These are phyloP conservation scores for Acrocephalus arundinaceus DNA, from an alignment of 2,113 vertebrate species.

Conservation along the genomic window DNA sequence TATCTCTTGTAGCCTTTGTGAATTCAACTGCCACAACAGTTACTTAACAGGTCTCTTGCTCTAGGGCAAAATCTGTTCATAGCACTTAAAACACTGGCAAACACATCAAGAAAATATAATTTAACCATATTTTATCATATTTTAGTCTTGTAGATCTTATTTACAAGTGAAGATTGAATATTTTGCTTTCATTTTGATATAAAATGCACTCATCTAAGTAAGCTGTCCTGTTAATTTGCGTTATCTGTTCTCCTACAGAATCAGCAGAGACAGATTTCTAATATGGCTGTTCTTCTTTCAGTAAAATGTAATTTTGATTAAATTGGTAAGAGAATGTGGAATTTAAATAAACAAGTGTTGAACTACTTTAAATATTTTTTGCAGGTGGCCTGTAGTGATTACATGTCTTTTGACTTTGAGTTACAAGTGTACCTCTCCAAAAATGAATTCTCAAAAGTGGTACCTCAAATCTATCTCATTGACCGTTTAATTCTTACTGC, in stretches of 20 bases:
- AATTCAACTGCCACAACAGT: neutral
- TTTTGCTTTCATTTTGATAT: neutral
- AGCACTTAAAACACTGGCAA: neutral
- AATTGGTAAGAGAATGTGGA: neutral
- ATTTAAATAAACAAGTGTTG: neutral
- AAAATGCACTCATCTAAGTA: neutral
- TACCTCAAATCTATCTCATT: neutral
- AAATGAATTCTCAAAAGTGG: neutral
- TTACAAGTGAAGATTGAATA: neutral
- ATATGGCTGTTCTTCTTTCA: neutral
- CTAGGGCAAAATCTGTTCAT: neutral
- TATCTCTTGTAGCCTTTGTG: neutral
- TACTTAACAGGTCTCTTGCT: neutral
- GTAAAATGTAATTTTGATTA: neutral
- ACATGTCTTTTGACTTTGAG: neutral
- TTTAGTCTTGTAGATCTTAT: neutral
- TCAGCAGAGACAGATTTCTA: neutral
- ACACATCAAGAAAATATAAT: neutral
- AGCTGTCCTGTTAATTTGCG: neutral
- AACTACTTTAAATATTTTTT: neutral
- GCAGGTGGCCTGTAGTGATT: neutral
- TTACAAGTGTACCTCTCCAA: neutral
- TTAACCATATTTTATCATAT: neutral
- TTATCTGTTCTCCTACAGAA: neutral
- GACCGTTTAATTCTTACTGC: neutral